Evolutionary conservation across 2,797 vertebrate species (phyloP), one percentile per base, ranked within the genome.

Genomic region (Eremophila alpestris): DNA sequence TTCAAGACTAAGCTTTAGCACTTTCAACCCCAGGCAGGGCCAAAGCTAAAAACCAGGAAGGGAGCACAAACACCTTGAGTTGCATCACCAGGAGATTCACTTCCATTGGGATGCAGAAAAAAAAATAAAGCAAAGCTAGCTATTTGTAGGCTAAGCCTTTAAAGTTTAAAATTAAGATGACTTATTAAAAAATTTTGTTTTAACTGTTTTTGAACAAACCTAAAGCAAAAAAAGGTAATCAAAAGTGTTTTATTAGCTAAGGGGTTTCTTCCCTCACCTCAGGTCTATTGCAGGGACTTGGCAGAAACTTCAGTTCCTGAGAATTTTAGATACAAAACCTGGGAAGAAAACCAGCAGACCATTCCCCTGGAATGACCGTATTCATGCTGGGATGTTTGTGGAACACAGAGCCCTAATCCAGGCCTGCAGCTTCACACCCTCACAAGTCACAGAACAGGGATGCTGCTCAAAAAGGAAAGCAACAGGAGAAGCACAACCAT

Each of bases 351-450:
- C 12, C 59, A 79, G 64, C 49, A 80, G 41, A 3, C 17, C 43
- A 5, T 6, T 55, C 14, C 54, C n/a, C 16, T 16, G 7, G 17
- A 52, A 26, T 3, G 13, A 6, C n/a, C 0, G 0, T 27, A 30
- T 1, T 45, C 49, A 5, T 3, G 0, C 0, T 0, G 2, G 81
- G 51, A 12, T 56, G 17, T 6, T 2, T 15, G n/a, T 15, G 27
- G 36, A 13, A 49, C 36, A 21, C 27, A 27, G 48, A 83, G 69
- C 71, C 58, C 60, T 20, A 23, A n/a, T 1, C 52, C 77, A 67
- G 21, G n/a, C 45, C 54, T 29, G 38, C 1, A 4, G 54, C 65
- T 38, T 32, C 62, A 34, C 56, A 22, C 2, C 52, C 55, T 32
- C 6, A 5, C 0, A 21, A 21, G 29, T 2, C 34, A 58, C 4